Evolutionary conservation across 1,140 invertebrate genomes (phyloP).

Genomic region (Zeugodacus cucurbitae): DNA sequence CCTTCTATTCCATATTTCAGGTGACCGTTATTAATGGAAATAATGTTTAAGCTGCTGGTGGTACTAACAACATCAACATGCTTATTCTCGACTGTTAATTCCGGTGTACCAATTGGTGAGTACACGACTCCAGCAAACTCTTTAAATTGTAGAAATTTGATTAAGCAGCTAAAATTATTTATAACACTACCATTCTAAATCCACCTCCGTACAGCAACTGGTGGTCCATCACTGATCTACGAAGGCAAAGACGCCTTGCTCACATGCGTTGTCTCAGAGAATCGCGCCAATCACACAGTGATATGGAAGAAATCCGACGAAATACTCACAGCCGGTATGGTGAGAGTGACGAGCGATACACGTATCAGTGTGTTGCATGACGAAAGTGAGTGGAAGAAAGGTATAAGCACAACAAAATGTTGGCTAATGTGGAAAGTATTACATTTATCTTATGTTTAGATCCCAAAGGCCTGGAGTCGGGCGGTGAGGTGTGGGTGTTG

Average conservation of each 20-base stretch:
- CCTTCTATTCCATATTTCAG: conserved; percentile 47
- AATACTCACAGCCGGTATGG: conserved; percentile 79
- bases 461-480: conserved; percentile 66
- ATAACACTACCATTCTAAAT: neutral
- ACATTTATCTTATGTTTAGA: conserved; percentile 52
- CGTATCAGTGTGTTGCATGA: conserved; percentile 79
- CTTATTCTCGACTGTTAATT: conserved; percentile 60
- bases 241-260: conserved; percentile 80
- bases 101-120: conserved; percentile 63
- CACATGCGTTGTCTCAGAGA: conserved; percentile 79
- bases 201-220: conserved; percentile 52
- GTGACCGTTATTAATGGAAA: conserved; percentile 54
- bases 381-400: conserved; percentile 68
- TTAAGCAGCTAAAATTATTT: no score
- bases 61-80: conserved; percentile 61
- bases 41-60: conserved; percentile 60
- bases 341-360: conserved; percentile 77
- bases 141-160: neutral
- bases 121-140: neutral
- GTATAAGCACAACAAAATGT: neutral
- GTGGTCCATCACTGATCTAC: conserved; percentile 67
- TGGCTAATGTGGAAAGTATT: neutral
- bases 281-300: conserved; percentile 73
- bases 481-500: conserved; percentile 86
- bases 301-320: conserved; percentile 78